Conservation (phyloP, 2,113 vertebrate species). For the Dunckerocampus dactyliophorus region DNA sequence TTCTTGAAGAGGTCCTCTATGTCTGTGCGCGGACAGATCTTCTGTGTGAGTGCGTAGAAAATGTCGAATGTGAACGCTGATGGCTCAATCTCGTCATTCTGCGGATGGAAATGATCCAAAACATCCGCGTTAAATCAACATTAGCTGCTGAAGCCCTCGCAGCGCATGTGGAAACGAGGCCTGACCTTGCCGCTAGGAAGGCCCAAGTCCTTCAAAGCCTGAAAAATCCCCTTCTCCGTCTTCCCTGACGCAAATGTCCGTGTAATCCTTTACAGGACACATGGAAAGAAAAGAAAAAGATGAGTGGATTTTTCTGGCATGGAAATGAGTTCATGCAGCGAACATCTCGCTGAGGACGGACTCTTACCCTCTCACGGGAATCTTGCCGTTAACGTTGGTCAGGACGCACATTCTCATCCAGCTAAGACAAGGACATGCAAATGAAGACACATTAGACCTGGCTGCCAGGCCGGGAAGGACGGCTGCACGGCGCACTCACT, state of each 20-base stretch:
- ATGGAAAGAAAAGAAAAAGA: neutral
- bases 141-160: neutral
- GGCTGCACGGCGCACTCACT: conserved; percentile 76
- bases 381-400: conserved; percentile 93
- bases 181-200: conserved; percentile 97
- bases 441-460: neutral
- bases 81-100: conserved; percentile 98
- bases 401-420: conserved; percentile 98
- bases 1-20: conserved; percentile 97
- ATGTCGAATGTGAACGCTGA: conserved; percentile 92
- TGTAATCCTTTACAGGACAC: conserved; percentile 79
- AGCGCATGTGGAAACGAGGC: neutral
- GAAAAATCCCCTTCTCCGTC: conserved; percentile 99
- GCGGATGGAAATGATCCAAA: conserved; percentile 27
- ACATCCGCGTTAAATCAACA: neutral
- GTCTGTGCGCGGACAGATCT: conserved; percentile 97
- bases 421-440: conserved; percentile 62
- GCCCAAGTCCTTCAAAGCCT: conserved; percentile 95
- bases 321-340: neutral
- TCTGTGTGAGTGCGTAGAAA: conserved; percentile 97
- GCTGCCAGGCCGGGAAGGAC: no score
- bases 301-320: neutral
- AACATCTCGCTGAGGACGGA: neutral
- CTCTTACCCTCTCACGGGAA: conserved; percentile 93
- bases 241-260: conserved; percentile 98